Conservation (phyloP, 2,888 invertebrate genomes). For the Apotomis capreana region DNA sequence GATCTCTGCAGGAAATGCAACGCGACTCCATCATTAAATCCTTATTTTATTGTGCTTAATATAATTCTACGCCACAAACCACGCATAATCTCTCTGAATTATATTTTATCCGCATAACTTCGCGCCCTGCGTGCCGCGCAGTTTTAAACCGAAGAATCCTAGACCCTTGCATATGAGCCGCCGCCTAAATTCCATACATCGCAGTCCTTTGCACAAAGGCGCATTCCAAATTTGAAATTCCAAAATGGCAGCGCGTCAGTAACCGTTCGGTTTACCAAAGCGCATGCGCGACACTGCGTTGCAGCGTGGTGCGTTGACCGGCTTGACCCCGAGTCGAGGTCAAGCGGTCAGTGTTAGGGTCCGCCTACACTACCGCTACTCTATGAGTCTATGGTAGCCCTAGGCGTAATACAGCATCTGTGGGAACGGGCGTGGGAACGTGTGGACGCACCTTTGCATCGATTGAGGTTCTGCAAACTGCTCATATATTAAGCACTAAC, state of each 20-base stretch:
- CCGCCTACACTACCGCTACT: constrained; percentile 61
- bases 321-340: constrained; percentile 72
- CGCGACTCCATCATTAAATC: constrained; percentile 26
- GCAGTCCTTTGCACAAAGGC: constrained; percentile 33
- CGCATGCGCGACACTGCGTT: constrained; percentile 42
- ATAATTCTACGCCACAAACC: constrained; percentile 24
- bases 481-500: constrained; percentile 32
- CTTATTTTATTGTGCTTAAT: constrained; percentile 27
- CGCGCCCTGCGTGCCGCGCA: constrained; percentile 15
- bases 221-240: constrained; percentile 43
- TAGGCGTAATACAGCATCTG: constrained; percentile 23
- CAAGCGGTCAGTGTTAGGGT: constrained; percentile 74
- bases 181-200: constrained; percentile 36
- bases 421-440: constrained; percentile 31
- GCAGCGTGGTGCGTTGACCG: constrained; percentile 71
- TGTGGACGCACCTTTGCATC: constrained; percentile 30
- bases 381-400: constrained; percentile 43
- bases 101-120: constrained; percentile 25
- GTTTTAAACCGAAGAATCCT: constrained; percentile 28
- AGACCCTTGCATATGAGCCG: constrained; percentile 11
- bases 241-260: constrained; percentile 45
- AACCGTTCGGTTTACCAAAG: constrained; percentile 43
- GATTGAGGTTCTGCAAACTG: constrained; percentile 38
- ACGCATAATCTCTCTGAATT: constrained; percentile 16
- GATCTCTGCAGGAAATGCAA: constrained; percentile 35